These are phyloP conservation scores for Sesia bembeciformis DNA, from an alignment of 2,888 invertebrate genomes.

Conservation along the genomic window DNA sequence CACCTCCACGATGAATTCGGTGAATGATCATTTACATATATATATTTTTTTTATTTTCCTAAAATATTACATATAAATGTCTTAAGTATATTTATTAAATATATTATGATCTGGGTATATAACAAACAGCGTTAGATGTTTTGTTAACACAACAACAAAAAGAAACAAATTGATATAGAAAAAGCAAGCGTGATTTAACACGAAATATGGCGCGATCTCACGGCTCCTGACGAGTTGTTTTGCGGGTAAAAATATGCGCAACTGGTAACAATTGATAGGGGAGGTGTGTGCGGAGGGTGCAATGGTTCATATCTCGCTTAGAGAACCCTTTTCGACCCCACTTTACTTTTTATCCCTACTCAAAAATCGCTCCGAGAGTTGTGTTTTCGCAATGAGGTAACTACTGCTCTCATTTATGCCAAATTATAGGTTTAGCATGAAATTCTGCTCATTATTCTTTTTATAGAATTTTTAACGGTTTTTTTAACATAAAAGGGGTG, in stretches of 20 bases:
- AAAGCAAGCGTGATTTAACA: slow-evolving; percentile 16
- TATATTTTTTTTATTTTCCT: too few relatives aligned
- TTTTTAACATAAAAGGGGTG: too few relatives aligned
- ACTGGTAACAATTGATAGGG: slow-evolving; percentile 66
- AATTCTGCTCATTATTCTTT: too few relatives aligned
- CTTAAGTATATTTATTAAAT: neutral
- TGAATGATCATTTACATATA: too few relatives aligned
- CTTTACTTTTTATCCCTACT: slow-evolving; percentile 60
- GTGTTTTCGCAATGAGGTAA: slow-evolving; percentile 37
- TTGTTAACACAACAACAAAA: too few relatives aligned
- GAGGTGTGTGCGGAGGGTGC: slow-evolving; percentile 38
- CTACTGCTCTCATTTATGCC: slow-evolving; percentile 47
- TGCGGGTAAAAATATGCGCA: slow-evolving; percentile 60
- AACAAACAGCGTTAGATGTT: too few relatives aligned
- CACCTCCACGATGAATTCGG: too few relatives aligned
- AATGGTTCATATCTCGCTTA: slow-evolving; percentile 42
- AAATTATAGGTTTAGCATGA: slow-evolving; percentile 12
- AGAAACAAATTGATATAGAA: too few relatives aligned
- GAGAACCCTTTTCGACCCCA: slow-evolving; percentile 56
- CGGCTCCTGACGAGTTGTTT: slow-evolving; percentile 27
- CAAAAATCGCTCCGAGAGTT: slow-evolving; percentile 59
- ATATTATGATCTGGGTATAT: neutral
- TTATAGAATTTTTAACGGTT: too few relatives aligned
- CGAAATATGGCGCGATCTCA: slow-evolving; percentile 22
- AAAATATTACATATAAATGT: neutral